These are phyloP conservation scores for Aurelia aurita DNA, from an alignment of 30 jellyfish, hydroid and myxozoan genomes.

Conservation along the genomic window DNA sequence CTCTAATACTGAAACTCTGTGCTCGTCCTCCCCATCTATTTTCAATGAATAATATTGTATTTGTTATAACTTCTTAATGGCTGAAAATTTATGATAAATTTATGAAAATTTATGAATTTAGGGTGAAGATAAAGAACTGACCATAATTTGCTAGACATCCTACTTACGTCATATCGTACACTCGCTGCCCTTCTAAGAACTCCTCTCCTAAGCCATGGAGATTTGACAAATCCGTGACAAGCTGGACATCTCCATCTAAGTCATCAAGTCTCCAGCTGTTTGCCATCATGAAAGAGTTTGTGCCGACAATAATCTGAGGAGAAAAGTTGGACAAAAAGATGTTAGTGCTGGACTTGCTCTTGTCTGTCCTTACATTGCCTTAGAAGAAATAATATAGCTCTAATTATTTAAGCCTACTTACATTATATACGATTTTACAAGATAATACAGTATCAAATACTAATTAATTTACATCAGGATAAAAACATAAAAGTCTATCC, in stretches of 20 bases:
- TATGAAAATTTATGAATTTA: no score
- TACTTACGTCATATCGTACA: constrained; percentile 91
- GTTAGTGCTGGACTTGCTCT: no score
- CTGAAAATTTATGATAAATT: no score
- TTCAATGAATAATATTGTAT: neutral
- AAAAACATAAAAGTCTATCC: no score
- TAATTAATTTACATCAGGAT: no score
- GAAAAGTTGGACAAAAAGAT: no score
- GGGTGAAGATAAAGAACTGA: neutral
- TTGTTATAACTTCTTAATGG: neutral
- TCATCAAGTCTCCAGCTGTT: constrained; percentile 97
- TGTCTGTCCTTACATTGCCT: no score
- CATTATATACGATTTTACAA: no score
- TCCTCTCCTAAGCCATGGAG: constrained; percentile 91
- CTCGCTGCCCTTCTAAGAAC: constrained; percentile 81
- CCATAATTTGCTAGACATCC: neutral
- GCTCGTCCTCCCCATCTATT: neutral
- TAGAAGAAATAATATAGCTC: no score
- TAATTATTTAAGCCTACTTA: no score
- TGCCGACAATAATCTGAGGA: no score
- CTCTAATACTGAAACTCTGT: neutral
- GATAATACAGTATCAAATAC: no score
- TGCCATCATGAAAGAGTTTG: constrained; percentile 24
- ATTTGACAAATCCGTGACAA: constrained; percentile 74
- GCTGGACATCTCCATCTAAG: constrained; percentile 87